Percentiles rank a stretch among this genome's conserved stretches.
These are phyloP conservation scores for Aptenodytes forsteri DNA, from an alignment of 2,113 vertebrate genomes.

Conservation along the genomic window DNA sequence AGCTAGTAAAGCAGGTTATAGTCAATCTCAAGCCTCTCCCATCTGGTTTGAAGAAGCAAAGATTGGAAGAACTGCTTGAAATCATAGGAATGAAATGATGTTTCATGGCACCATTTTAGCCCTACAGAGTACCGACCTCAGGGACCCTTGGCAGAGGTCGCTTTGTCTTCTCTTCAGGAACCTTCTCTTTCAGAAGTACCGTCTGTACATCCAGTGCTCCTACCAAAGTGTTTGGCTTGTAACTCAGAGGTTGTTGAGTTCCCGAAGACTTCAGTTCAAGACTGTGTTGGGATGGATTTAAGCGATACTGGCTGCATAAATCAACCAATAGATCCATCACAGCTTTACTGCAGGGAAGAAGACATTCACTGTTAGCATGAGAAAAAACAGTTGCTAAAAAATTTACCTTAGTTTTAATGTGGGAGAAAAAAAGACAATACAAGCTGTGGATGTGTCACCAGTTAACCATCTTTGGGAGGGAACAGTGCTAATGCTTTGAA, in stretches of 20 bases:
- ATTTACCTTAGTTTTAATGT: background rate
- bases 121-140: conserved; percentile 80
- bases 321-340: conserved; percentile 98
- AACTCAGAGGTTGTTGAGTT: conserved; percentile 80
- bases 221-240: conserved; percentile 91
- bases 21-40: background rate
- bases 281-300: conserved; percentile 90
- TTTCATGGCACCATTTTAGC: background rate
- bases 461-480: background rate
- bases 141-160: conserved; percentile 84
- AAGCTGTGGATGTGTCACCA: background rate
- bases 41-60: background rate
- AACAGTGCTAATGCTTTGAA: background rate
- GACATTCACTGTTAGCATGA: background rate
- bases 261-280: conserved; percentile 84
- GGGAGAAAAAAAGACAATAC: background rate
- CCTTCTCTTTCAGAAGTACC: conserved; percentile 88
- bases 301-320: conserved; percentile 86
- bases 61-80: background rate
- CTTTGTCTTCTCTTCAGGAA: conserved; percentile 81
- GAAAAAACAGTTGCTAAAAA: background rate
- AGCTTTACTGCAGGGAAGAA: conserved; percentile 83
- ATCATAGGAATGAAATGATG: background rate
- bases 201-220: conserved; percentile 86
- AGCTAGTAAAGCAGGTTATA: background rate